Evolutionary conservation across 1,140 invertebrate species (phyloP), one percentile per base, ranked within the genome.

Genomic region (Ridgeia piscesae): DNA sequence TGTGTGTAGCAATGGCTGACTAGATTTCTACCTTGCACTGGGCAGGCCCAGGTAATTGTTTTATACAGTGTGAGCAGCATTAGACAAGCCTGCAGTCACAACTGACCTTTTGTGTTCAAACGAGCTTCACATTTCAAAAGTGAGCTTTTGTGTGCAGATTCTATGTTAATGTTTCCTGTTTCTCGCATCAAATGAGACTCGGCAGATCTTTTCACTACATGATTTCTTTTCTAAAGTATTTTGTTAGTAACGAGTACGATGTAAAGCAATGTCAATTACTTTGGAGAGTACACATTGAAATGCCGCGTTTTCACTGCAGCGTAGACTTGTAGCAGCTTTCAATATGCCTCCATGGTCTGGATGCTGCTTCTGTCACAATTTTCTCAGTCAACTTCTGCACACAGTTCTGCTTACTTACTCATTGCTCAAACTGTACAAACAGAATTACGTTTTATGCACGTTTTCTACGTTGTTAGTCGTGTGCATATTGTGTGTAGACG

Each of bases 371-470:
- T 77, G 2, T 77, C 11, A 14, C 11, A 77, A 77, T 77, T 77
- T 77, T 77, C 58, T 77, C 58, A 27, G 58, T 77, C 11, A 77
- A 14, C 17, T 77, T 77, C 58, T 77, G 58, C 58, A 77, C 58
- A 77, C 58, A 77, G 58, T 77, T 77, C 58, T 77, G 58, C 58
- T 77, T 77, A 31, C 58, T 77, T 77, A 31, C 11, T 21, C 58
- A 77, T 77, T 77, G 58, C 58, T 77, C 58, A 77, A 77, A 77
- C 58, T 77, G 58, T 77, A 77, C 58, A 77, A 77, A 77, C 58
- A 77, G 17, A 77, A 77, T 77, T 77, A 77, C 58, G 27, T 77
- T 77, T 77, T 77, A 77, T 77, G 58, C 58, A 77, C 27, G 58
- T 77, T 77, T 42, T 42, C 42, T 42, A 42, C 42, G 42, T 42